Conservation (phyloP, 2,797 vertebrate species). For the Buceros bicornis region DNA sequence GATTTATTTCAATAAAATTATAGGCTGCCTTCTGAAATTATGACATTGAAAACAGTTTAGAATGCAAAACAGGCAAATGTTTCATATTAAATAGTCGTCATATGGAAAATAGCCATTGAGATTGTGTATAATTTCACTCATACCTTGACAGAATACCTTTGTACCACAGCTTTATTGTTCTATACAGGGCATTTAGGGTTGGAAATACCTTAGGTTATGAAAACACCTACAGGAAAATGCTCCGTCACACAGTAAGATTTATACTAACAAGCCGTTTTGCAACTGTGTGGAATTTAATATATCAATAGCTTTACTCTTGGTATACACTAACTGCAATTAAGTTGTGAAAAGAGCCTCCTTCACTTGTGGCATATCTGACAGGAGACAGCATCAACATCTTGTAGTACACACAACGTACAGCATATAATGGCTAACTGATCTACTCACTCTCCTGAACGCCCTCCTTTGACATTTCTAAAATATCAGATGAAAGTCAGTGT, state of each 20-base stretch:
- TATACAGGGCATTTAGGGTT: background rate
- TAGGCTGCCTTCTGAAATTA: background rate
- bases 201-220: background rate
- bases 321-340: background rate
- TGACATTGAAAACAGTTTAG: background rate
- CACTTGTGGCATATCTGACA: background rate
- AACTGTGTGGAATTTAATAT: background rate
- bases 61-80: background rate
- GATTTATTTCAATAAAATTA: slow-evolving; percentile 3
- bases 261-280: background rate
- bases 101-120: background rate
- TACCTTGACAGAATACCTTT: background rate
- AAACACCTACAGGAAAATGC: background rate
- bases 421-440: background rate
- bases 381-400: background rate
- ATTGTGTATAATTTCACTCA: background rate
- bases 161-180: background rate
- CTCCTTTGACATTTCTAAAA: background rate
- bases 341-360: background rate
- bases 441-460: background rate
- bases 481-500: background rate
- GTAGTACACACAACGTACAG: background rate
- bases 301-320: background rate
- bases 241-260: background rate
- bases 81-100: background rate